phyloP scores from a whole-genome alignment of 1,140 invertebrate species.

The Heliothis subflexa region DNA sequence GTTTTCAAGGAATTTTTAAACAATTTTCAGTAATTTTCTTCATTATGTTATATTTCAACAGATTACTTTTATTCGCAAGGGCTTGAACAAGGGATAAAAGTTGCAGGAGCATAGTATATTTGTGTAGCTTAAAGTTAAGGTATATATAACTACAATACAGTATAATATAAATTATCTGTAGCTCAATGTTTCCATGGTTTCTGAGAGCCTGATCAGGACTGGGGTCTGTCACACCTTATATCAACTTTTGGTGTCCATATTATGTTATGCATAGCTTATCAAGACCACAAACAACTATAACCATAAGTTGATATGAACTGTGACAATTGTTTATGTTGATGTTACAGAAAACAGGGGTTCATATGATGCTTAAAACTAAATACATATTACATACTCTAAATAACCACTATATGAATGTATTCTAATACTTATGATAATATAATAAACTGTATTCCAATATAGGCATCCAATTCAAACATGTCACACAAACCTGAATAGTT shows the following conservation, averaged over 20 bases:
- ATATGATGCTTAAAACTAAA: background rate
- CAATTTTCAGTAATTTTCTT: too few relatives aligned
- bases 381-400: background rate
- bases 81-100: background rate
- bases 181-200: background rate
- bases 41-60: background rate
- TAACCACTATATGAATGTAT: background rate
- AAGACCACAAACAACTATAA: background rate
- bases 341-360: slow-evolving; percentile 13
- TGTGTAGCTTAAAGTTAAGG: background rate
- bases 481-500: slow-evolving; percentile 90
- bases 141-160: background rate
- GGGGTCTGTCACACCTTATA: background rate
- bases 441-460: slow-evolving; percentile 18
- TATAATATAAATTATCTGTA: background rate
- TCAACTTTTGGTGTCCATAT: background rate
- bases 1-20: too few relatives aligned
- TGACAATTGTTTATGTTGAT: background rate
- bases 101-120: background rate
- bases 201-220: background rate
- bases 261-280: background rate
- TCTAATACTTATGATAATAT: slow-evolving; percentile 14
- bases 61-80: background rate
- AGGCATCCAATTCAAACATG: slow-evolving; percentile 36
- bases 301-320: too few relatives aligned